Conservation (phyloP, 2,797 vertebrate species). For the Sparus aurata region DNA sequence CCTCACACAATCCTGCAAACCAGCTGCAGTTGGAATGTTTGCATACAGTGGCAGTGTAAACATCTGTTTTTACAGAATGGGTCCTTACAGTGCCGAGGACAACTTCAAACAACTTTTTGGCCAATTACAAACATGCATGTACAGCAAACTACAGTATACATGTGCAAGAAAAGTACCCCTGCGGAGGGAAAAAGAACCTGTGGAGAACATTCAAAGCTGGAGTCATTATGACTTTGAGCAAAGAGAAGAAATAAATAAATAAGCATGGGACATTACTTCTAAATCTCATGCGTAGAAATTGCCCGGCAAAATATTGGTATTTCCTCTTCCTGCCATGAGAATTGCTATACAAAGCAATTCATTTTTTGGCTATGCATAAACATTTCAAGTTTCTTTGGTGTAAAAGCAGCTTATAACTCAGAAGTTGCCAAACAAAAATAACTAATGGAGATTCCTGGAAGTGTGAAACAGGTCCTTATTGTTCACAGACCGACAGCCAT, state of each 20-base stretch:
- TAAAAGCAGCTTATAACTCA: conserved; percentile 55
- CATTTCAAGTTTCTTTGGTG: conserved; percentile 74
- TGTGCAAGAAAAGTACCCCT: conserved; percentile 51
- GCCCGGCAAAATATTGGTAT: conserved; percentile 32
- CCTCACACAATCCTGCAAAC: conserved; percentile 83
- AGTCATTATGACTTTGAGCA: conserved; percentile 42
- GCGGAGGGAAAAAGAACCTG: conserved; percentile 18
- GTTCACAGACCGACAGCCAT: conserved; percentile 15
- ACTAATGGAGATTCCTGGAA: conserved; percentile 28
- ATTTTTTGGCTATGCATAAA: conserved; percentile 33
- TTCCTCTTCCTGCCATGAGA: conserved; percentile 27
- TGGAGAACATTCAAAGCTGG: conserved; percentile 58
- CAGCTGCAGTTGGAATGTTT: conserved; percentile 85
- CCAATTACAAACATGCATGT: conserved; percentile 62
- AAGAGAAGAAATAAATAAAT: conserved; percentile 39
- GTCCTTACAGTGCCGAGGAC: conserved; percentile 47
- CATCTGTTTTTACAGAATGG: conserved; percentile 72
- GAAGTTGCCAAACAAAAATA: conserved; percentile 25
- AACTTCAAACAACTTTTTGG: conserved; percentile 52
- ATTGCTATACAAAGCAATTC: conserved; percentile 31
- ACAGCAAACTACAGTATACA: conserved; percentile 49
- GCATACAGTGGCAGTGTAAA: conserved; percentile 73
- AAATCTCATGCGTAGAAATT: conserved; percentile 30
- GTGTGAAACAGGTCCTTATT: conserved; percentile 37
- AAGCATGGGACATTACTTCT: conserved; percentile 38